A percentile compares a stretch with the other conserved stretches of the same genome.
Conservation (phyloP, 2,797 vertebrate species). For the Thaleichthys pacificus region DNA sequence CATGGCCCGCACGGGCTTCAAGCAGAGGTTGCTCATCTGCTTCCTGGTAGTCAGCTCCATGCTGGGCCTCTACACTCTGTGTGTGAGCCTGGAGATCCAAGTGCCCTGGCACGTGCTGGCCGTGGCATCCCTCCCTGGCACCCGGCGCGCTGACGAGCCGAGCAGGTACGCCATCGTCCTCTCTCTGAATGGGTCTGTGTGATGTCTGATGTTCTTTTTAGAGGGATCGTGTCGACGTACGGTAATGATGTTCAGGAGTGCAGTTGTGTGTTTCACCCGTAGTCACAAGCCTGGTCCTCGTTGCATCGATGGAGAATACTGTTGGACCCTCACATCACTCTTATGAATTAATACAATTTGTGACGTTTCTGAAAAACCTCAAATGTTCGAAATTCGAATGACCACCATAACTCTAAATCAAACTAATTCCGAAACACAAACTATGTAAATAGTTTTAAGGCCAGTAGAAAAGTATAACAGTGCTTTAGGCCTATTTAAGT, state of each 20-base stretch:
- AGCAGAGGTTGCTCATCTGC: slow-evolving; percentile 37
- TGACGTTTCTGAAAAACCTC: too few relatives aligned
- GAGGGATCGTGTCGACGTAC: not conserved
- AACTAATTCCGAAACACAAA: too few relatives aligned
- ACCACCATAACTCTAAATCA: too few relatives aligned
- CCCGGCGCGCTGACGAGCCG: fast-evolving
- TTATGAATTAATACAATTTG: too few relatives aligned
- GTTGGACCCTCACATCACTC: too few relatives aligned
- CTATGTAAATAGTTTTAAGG: too few relatives aligned
- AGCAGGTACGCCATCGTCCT: slow-evolving; percentile 30
- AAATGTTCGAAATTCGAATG: too few relatives aligned
- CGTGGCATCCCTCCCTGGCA: fast-evolving
- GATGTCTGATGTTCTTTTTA: too few relatives aligned
- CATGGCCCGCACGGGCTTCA: slow-evolving; percentile 37
- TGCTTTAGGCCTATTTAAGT: too few relatives aligned
- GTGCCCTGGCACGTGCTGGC: not conserved
- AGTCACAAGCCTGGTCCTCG: not conserved
- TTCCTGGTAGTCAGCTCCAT: slow-evolving; percentile 25
- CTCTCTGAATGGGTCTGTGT: too few relatives aligned
- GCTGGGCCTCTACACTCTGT: slow-evolving; percentile 54
- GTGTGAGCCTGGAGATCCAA: slow-evolving; percentile 21
- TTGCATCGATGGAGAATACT: too few relatives aligned
- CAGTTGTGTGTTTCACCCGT: not conserved
- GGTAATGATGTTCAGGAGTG: not conserved
- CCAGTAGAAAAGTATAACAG: too few relatives aligned